Evolutionary conservation across 2,113 vertebrate species (phyloP).

Genomic region (Ceyx melanurus): DNA sequence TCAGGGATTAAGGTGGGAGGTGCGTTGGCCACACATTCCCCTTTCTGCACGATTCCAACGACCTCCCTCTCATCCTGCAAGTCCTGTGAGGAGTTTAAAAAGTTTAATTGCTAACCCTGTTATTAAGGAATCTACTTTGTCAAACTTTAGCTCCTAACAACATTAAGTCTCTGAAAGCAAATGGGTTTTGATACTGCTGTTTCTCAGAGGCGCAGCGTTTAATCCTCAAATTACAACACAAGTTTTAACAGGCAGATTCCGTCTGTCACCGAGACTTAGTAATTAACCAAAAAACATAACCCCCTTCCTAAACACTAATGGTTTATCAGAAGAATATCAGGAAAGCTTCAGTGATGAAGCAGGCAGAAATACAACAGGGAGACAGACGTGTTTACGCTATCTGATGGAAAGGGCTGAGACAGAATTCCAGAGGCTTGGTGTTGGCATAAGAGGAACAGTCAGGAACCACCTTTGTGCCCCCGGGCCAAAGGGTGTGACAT

Average conservation of each 20-base stretch:
- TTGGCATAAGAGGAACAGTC: constrained; percentile 52
- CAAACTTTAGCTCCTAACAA: constrained; percentile 59
- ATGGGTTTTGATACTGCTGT: constrained; percentile 77
- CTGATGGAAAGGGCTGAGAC: constrained; percentile 65
- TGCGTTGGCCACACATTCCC: neutral
- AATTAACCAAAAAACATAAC: constrained; percentile 71
- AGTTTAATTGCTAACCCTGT: constrained; percentile 54
- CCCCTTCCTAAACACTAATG: constrained; percentile 65
- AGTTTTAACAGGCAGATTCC: constrained; percentile 86
- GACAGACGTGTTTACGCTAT: constrained; percentile 49
- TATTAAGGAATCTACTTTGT: constrained; percentile 62
- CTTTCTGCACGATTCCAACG: neutral
- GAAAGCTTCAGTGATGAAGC: constrained; percentile 37
- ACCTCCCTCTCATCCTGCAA: constrained; percentile 12
- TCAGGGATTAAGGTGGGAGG: neutral
- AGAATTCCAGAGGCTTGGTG: constrained; percentile 53
- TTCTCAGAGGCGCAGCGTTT: constrained; percentile 84
- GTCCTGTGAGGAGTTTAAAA: constrained; percentile 56
- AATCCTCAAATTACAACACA: constrained; percentile 90
- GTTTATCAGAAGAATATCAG: constrained; percentile 72
- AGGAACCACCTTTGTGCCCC: constrained; percentile 26
- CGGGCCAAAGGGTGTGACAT: constrained; percentile 56
- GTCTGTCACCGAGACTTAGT: constrained; percentile 77
- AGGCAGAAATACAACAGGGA: constrained; percentile 18
- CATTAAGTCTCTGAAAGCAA: constrained; percentile 55